Evolutionary conservation across 2,113 vertebrate species (phyloP).

Genomic region (Chitala chitala): DNA sequence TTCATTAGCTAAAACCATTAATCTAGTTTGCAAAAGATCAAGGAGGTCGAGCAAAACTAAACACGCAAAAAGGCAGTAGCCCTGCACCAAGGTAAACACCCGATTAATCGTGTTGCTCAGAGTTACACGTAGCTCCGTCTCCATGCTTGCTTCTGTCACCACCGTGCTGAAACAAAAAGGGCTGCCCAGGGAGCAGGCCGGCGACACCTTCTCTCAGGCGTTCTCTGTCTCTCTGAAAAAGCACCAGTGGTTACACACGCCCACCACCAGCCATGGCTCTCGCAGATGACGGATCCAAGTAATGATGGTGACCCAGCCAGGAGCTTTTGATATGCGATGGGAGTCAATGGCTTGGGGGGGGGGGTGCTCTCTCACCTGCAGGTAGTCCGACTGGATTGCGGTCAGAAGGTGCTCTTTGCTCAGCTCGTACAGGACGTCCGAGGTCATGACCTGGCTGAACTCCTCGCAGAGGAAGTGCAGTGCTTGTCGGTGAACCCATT

Average conservation of each 20-base stretch:
- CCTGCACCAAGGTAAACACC: too few species aligned
- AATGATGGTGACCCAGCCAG: too few species aligned
- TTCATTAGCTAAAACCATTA: too few species aligned
- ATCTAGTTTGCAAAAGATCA: too few species aligned
- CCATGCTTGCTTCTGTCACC: not conserved
- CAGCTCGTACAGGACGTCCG: slow-evolving; percentile 92
- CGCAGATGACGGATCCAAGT: too few species aligned
- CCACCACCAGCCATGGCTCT: too few species aligned
- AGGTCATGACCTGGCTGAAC: slow-evolving; percentile 91
- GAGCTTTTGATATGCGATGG: too few species aligned
- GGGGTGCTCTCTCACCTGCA: slow-evolving; percentile 73
- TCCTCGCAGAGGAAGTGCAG: slow-evolving; percentile 98
- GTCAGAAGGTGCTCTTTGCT: slow-evolving; percentile 90
- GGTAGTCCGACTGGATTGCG: slow-evolving; percentile 95
- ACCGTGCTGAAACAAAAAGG: not conserved
- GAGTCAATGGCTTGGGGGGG: not conserved
- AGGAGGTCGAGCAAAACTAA: too few species aligned
- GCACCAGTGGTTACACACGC: too few species aligned
- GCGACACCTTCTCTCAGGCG: not conserved
- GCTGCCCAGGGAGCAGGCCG: not conserved
- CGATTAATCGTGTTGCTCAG: not conserved
- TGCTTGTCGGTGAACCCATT: slow-evolving; percentile 94
- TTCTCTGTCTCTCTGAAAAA: not conserved
- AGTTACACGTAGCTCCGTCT: not conserved
- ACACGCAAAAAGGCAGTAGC: too few species aligned